Evolutionary conservation across 2,113 vertebrate species (phyloP), one percentile per base, ranked within the genome.

Genomic region (Macrotis lagotis): DNA sequence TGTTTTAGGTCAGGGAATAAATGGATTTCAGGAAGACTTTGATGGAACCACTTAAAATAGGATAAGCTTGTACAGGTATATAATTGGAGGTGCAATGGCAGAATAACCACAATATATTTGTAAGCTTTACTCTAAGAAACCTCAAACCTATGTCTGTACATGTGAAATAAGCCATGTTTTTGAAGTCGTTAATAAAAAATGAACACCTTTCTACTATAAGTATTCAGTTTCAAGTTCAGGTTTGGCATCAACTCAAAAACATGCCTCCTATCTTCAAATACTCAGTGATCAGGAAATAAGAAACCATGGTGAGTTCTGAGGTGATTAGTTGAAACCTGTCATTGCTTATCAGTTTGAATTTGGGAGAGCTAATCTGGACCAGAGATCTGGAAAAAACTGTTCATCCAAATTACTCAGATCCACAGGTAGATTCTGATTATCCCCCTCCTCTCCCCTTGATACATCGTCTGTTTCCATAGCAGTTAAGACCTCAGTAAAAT

Each of bases 391-490:
- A 96, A 97, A 97, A 96, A 97, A 95, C 97, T 96, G 97, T 96
- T 97, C 97, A 92, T 97, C 97, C 97, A 98, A 98, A 98, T 98
- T 98, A 98, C 97, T 97, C 96, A 93, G 96, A 98, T 16, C 98
- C 97, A 96, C 98, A 98, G 98, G 98, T 98, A 98, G 98, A 98
- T 98, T 98, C 98, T 98, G 97, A 98, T 98, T 98, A 98, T 97
- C 97, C 97, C 94, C 95, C 96, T 98, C 95, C 92, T 98, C 97
- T 98, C 97, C 95, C 97, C 96, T 97, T 97, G 97, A 97, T 98
- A 98, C 96, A 97, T 98, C 97, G 97, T 98, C 98, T 98, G 98
- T 99, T 99, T 99, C 98, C 98, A 98, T 98, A 98, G 98, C 98
- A 98, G 98, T 98, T 98, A 98, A 99, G 97, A 97, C 98, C 98